phyloP scores from a whole-genome alignment of 2,113 vertebrate genomes.

The Otolemur garnettii region DNA sequence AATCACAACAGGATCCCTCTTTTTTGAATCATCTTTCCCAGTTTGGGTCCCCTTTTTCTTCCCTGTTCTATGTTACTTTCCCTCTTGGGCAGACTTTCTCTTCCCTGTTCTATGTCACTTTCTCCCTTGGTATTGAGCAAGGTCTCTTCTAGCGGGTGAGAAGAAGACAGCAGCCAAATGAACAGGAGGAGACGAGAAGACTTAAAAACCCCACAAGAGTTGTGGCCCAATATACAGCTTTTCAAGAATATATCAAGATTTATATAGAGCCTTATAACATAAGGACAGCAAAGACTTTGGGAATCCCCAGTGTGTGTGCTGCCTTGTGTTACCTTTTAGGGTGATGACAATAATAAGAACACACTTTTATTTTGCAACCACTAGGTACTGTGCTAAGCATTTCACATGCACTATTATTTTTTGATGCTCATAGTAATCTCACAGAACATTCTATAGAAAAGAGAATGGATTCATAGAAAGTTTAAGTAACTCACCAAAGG shows the following conservation, averaged over 20 bases:
- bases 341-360: not conserved
- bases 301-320: not conserved
- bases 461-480: not conserved
- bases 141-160: not conserved
- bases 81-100: conserved; percentile 4
- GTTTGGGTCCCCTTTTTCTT: not conserved
- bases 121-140: not conserved
- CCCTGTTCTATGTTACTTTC: not conserved
- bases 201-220: not conserved
- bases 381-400: not conserved
- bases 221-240: not conserved
- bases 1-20: not conserved
- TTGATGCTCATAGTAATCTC: not conserved
- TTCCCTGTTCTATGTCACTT: not conserved
- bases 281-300: not conserved
- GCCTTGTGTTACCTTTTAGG: not conserved
- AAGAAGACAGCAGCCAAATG: not conserved
- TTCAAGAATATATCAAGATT: not conserved
- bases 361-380: not conserved
- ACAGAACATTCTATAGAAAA: not conserved
- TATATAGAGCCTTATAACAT: not conserved
- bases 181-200: not conserved
- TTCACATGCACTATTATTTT: not conserved
- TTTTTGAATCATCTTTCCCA: not conserved
- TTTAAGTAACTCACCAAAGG: not conserved